Evolutionary conservation across 2,888 invertebrate genomes (phyloP).

Genomic region (Branchinecta sandiegonensis): DNA sequence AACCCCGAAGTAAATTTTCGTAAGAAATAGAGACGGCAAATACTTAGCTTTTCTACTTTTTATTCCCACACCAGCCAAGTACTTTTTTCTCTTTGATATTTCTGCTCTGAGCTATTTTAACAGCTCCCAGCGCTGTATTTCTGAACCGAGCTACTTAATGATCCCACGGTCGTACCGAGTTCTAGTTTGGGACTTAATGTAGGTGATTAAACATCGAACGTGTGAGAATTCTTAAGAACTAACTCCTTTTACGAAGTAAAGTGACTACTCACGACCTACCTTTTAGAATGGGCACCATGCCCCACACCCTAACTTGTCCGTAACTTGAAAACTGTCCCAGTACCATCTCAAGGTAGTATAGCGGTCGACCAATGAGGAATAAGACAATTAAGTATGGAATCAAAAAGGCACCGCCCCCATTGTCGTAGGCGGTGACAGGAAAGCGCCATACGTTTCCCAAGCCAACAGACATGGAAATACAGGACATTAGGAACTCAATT

Average conservation of each 20-base stretch:
- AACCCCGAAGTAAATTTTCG: no score
- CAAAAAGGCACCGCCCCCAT: slow-evolving; percentile 32
- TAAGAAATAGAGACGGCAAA: no score
- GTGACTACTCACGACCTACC: background rate
- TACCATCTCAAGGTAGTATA: slow-evolving; percentile 38
- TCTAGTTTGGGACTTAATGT: no score
- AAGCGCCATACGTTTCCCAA: slow-evolving; percentile 31
- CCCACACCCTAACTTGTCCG: slow-evolving; percentile 39
- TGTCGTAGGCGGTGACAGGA: slow-evolving; percentile 30
- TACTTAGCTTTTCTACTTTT: no score
- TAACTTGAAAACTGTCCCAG: slow-evolving; percentile 39
- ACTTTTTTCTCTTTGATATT: no score
- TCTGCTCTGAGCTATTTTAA: no score
- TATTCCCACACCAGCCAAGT: no score
- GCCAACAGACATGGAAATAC: slow-evolving; percentile 32
- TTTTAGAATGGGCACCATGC: slow-evolving; percentile 30
- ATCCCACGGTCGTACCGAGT: no score
- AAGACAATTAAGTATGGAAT: slow-evolving; percentile 32
- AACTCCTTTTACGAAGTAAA: background rate
- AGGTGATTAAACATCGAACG: no score
- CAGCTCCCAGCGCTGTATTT: no score
- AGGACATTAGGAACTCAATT: slow-evolving; percentile 31
- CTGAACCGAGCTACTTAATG: no score
- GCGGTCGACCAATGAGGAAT: slow-evolving; percentile 32
- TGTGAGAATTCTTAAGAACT: no score